These are phyloP conservation scores for Oasisia sp. DNA, from an alignment of 2,888 invertebrate species.

Conservation along the genomic window DNA sequence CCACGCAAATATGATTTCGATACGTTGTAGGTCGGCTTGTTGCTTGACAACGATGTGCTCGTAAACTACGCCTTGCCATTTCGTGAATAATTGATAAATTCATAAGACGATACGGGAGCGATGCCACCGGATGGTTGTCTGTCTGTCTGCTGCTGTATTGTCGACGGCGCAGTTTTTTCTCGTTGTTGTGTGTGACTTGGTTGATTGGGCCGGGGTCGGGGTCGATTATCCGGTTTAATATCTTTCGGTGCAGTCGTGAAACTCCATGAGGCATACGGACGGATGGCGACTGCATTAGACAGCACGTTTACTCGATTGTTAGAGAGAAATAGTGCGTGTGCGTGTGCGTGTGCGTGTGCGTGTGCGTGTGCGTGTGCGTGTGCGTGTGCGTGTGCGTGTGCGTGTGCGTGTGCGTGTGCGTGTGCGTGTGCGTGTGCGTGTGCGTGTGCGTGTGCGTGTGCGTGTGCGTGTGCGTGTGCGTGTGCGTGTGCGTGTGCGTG, in stretches of 20 bases:
- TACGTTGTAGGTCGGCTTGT: not conserved
- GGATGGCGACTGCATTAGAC: not conserved
- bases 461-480: too few relatives aligned
- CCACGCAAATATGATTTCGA: not conserved
- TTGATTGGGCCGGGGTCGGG: not conserved
- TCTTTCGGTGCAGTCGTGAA: not conserved
- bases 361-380: too few relatives aligned
- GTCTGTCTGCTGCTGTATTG: not conserved
- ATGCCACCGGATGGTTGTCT: not conserved
- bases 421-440: too few relatives aligned
- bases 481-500: too few relatives aligned
- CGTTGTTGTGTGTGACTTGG: not conserved
- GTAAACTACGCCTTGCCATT: not conserved
- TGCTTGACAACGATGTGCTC: not conserved
- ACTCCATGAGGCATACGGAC: not conserved
- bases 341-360: too few relatives aligned
- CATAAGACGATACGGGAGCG: slow-evolving; percentile 8
- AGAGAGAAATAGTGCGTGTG: too few relatives aligned
- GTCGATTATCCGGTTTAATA: not conserved
- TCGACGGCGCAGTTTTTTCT: not conserved
- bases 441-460: too few relatives aligned
- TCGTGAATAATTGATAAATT: slow-evolving; percentile 11
- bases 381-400: too few relatives aligned
- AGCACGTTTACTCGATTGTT: too few relatives aligned
- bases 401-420: too few relatives aligned